phyloP scores from a whole-genome alignment of 2,113 vertebrate species.

The Dendropsophus ebraccatus region DNA sequence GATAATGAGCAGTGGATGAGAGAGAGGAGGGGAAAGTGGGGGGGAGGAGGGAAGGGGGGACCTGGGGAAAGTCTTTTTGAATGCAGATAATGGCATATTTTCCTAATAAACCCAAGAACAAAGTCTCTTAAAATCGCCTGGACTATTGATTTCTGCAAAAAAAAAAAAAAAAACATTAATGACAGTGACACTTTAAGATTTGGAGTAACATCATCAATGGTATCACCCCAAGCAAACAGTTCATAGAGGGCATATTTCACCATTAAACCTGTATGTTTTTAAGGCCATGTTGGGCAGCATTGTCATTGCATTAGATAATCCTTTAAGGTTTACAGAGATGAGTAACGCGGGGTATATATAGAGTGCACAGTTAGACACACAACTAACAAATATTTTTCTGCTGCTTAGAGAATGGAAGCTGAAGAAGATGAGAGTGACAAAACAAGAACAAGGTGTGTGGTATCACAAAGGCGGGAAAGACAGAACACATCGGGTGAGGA shows the following conservation, averaged over 20 bases:
- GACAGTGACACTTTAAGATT: no score
- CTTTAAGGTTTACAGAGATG: neutral
- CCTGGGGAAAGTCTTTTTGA: no score
- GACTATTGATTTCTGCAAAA: no score
- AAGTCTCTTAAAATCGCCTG: no score
- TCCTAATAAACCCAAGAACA: no score
- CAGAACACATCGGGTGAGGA: neutral
- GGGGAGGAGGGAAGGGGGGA: no score
- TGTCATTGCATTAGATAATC: neutral
- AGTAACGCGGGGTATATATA: slow-evolving; percentile 3
- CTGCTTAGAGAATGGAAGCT: neutral
- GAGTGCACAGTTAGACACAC: neutral
- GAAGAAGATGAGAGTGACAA: no score
- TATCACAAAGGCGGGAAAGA: no score
- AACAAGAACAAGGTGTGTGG: neutral
- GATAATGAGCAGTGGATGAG: no score
- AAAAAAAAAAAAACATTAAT: no score
- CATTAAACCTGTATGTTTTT: neutral
- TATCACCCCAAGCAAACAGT: neutral
- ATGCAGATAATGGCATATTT: no score
- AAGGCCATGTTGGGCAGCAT: neutral
- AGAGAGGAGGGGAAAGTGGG: no score
- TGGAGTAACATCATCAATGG: neutral
- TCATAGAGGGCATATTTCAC: neutral
- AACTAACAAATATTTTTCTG: neutral